Percentiles rank a stretch among this genome's conserved stretches.
These are phyloP conservation scores for Stylophora pistillata DNA, from an alignment of 64 coral and sea anemone species.

Conservation along the genomic window DNA sequence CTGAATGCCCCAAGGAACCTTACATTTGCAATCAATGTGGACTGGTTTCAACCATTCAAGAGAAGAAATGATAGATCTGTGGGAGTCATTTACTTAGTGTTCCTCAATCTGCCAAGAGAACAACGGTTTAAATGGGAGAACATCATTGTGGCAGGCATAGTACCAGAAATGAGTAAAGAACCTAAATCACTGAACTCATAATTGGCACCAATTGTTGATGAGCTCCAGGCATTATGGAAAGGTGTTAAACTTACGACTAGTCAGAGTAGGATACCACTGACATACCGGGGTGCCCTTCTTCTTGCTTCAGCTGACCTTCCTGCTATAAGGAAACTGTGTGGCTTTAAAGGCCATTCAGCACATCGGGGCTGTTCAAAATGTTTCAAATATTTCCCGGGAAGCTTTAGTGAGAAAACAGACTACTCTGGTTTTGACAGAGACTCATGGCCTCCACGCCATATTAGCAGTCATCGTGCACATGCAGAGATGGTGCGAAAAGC, in stretches of 20 bases:
- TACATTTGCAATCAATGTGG: constrained; percentile 55
- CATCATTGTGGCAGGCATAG: constrained; percentile 26
- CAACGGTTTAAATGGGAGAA: constrained; percentile 58
- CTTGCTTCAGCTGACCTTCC: constrained; percentile 51
- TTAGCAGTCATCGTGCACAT: background rate
- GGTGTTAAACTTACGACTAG: background rate
- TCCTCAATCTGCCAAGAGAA: constrained; percentile 59
- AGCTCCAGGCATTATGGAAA: constrained; percentile 58
- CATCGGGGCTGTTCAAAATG: constrained; percentile 32
- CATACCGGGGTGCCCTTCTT: constrained; percentile 17
- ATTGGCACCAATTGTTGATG: constrained; percentile 48
- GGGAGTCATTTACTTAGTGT: constrained; percentile 59
- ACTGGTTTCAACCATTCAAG: constrained; percentile 64
- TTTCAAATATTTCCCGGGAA: constrained; percentile 41
- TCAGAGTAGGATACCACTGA: no score
- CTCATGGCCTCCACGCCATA: background rate
- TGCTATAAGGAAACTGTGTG: constrained; percentile 29
- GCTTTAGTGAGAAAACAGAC: constrained; percentile 61
- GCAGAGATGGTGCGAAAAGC: background rate
- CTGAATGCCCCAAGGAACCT: constrained; percentile 21
- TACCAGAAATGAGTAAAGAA: constrained; percentile 52
- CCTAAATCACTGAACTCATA: constrained; percentile 48
- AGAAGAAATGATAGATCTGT: constrained; percentile 60
- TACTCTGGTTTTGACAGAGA: constrained; percentile 69
- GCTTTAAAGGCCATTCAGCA: constrained; percentile 34